Conservation (phyloP, 2,888 invertebrate species). For the Spatulosminthurus flaviceps region DNA sequence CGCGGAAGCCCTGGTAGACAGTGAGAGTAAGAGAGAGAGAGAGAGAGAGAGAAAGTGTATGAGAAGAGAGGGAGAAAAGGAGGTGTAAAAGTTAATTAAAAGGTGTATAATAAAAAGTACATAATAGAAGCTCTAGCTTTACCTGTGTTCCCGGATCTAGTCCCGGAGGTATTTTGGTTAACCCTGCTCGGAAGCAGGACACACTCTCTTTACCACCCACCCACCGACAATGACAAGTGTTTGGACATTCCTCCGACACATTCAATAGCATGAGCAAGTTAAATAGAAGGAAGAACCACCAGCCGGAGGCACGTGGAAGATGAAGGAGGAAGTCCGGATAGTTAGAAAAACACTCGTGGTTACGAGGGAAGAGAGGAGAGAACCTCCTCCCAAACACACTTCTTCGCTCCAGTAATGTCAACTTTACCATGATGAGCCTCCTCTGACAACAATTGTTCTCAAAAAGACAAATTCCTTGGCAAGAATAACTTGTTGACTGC, state of each 20-base stretch:
- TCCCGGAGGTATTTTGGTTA: conserved; percentile 77
- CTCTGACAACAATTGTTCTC: conserved; percentile 4
- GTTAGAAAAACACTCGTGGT: not conserved
- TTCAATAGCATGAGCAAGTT: conserved; percentile 49
- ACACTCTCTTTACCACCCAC: conserved; percentile 87
- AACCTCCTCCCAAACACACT: not conserved
- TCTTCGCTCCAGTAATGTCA: not conserved
- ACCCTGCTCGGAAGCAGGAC: conserved; percentile 76
- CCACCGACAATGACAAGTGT: conserved; percentile 86
- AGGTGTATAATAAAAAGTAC: not conserved
- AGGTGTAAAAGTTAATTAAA: not conserved
- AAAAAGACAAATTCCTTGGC: not conserved
- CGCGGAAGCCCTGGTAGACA: too few species aligned
- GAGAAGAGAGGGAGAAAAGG: not conserved
- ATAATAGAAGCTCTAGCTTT: not conserved
- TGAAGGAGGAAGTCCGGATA: conserved; percentile 4
- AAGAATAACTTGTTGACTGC: conserved; percentile 1
- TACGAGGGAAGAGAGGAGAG: not conserved
- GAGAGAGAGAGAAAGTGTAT: not conserved
- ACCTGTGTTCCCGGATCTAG: conserved; percentile 79
- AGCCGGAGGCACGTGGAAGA: conserved; percentile 6
- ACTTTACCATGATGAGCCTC: not conserved
- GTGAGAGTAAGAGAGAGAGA: too few species aligned
- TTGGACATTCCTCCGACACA: conserved; percentile 63
- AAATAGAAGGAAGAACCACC: conserved; percentile 36